Evolutionary conservation across 2,113 vertebrate genomes (phyloP).

Genomic region (Bos indicus): DNA sequence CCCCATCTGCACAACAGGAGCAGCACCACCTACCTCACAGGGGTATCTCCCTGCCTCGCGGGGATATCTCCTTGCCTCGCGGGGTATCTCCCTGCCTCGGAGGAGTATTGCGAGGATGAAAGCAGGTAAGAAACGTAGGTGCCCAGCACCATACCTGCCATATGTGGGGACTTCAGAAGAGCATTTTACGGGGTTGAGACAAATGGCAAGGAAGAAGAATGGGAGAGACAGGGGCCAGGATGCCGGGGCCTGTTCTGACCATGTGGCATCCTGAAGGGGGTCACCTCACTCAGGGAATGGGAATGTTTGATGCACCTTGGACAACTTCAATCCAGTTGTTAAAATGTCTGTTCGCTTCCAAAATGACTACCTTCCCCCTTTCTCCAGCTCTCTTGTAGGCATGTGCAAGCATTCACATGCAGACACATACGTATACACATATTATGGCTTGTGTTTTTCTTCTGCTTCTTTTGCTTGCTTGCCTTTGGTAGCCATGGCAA

Average conservation of each 20-base stretch:
- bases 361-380: not conserved
- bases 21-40: accelerated
- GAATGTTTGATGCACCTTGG: not conserved
- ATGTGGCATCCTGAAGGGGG: not conserved
- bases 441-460: not conserved
- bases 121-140: not conserved
- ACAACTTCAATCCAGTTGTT: not conserved
- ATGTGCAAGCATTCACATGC: not conserved
- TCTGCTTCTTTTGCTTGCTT: not conserved
- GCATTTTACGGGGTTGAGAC: not conserved
- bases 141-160: not conserved
- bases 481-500: conserved; percentile 13
- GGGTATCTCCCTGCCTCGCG: accelerated
- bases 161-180: not conserved
- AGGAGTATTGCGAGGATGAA: not conserved
- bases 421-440: not conserved
- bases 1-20: accelerated
- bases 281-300: not conserved
- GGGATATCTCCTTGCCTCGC: accelerated
- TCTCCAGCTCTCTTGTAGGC: not conserved
- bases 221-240: not conserved
- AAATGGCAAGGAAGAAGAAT: not conserved
- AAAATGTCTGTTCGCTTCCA: not conserved
- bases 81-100: not conserved
- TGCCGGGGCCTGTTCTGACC: not conserved